A percentile compares a stretch with the other conserved stretches of the same genome.
phyloP scores from a whole-genome alignment of 2,113 vertebrate species.

The Spilogale gracilis region DNA sequence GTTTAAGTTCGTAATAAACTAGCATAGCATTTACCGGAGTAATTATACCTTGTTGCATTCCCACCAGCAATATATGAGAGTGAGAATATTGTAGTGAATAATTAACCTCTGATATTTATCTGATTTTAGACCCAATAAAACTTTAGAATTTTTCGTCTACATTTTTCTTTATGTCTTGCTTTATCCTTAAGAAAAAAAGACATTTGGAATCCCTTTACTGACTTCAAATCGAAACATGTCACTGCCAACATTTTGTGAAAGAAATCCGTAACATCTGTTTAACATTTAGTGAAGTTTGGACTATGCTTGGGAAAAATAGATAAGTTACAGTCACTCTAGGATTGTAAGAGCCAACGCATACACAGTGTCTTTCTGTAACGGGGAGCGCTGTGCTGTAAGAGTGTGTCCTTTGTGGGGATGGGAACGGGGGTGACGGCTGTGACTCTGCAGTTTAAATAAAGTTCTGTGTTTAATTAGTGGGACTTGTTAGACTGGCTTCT shows the following conservation, averaged over 20 bases:
- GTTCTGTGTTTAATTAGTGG: background rate
- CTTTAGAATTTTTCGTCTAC: background rate
- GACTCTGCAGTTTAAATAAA: slow-evolving; percentile 19
- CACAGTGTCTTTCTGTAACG: background rate
- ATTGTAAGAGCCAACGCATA: background rate
- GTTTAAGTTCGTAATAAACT: slow-evolving; percentile 52
- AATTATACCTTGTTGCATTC: background rate
- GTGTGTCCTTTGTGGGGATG: background rate
- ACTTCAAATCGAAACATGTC: background rate
- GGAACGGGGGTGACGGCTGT: background rate
- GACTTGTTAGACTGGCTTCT: background rate
- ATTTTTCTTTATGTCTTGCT: slow-evolving; percentile 45
- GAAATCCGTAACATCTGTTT: slow-evolving; percentile 58
- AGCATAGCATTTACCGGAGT: background rate
- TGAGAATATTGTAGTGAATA: slow-evolving; percentile 38
- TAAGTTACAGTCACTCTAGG: slow-evolving; percentile 24
- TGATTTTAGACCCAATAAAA: background rate
- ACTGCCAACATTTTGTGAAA: slow-evolving; percentile 65
- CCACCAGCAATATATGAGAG: background rate
- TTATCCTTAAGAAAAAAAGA: slow-evolving; percentile 54
- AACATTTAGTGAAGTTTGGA: slow-evolving; percentile 57
- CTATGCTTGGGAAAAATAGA: slow-evolving; percentile 37
- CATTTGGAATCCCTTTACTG: slow-evolving; percentile 44
- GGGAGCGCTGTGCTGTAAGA: slow-evolving; percentile 23
- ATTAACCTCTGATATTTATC: background rate